Base-by-base conservation (phyloP, 2,113 vertebrate genomes). In the Peucedramus taeniatus region DNA sequence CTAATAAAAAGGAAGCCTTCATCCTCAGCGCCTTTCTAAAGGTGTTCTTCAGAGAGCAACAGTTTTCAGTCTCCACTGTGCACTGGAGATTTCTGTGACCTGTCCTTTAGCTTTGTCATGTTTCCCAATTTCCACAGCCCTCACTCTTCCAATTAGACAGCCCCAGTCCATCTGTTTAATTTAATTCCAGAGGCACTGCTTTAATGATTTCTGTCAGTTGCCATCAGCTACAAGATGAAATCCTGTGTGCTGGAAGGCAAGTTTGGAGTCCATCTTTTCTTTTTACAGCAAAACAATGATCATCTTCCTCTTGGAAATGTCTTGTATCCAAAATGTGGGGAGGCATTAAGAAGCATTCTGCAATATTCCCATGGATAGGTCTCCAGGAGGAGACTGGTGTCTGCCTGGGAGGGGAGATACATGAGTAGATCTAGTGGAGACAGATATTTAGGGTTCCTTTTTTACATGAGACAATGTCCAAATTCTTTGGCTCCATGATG, bases 191-290 rank as follows among this genome's bases (percentile, higher is more conserved):
- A 49, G 90, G 56, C 76, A 11, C 80, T 51, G 60, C 79, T 15
- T 86, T 86, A 79, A 79, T 71, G 76, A 53, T 28, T 65, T 47
- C 39, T 93, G 84, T 75, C 95, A 71, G 42, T 79, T 71, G 76
- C 95, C 76, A 33, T 70, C 95, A 89, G 90, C 83, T 45, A 42
- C 54, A 35, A 68, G 87, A 88, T 82, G 44, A 96, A 85, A 87
- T 74, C 83, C 75, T 3, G 0, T 21, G 54, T 60, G 87, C 79
- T 42, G 10, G 19, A 51, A 22, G 87, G 83, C 60, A 60, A 7
- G 7, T 79, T 87, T 39, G 65, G 50, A 54, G 14, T 78, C 87
- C 69, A 33, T 74, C 60, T 51, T 69, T 82, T 42, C 50, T 35
- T 90, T 90, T 69, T 64, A 56, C 33, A 37, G 14, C 15, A n/a